Base-by-base conservation (phyloP, 2,888 invertebrate species). In the Lasioglossum calceatum region DNA sequence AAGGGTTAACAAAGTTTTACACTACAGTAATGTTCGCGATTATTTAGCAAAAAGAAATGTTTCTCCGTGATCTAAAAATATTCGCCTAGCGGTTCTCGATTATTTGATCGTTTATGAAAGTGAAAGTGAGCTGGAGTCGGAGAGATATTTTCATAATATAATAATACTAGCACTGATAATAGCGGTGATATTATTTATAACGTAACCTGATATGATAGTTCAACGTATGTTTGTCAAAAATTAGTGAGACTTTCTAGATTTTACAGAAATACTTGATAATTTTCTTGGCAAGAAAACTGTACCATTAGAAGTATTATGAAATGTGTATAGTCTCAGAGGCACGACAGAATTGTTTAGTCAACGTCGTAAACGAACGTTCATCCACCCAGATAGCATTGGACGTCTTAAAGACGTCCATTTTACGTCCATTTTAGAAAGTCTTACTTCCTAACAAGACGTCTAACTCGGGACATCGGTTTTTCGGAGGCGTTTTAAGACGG, bases 81-180 rank as follows among this genome's bases (percentile, higher is more conserved):
- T 47, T 54, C 50, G 36, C n/a, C 36, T n/a, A 23, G 44, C 67
- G 42, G 54, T 77, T 84, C 79, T 67, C 79, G 76, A 73, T 79
- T 64, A 84, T 79, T 72, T 79, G 39, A 61, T 71, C 85, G 73
- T 83, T 73, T 79, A 85, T 58, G 84, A 85, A 84, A 85, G 85
- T 85, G 85, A 84, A 85, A 85, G 85, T 85, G 12, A 72, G 76
- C 32, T 73, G 36, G 19, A 77, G 77, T 84, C 47, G 58, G 5
- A 73, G 39, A 54, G 14, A 77, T 77, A 85, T 84, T 84, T 79
- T 76, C 72, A 58, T 71, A 75, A 10, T 16, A 12, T 39, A 58
- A 78, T 78, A 75, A 75, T 39, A 39, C n/a, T 64, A 58, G 19
- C 42, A 50, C 61, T 67, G 44, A 50, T 67, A 50, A 54, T 39